Percentiles rank a stretch among this genome's conserved stretches.
Conservation (phyloP, 2,888 invertebrate genomes). For the Parnassius orleans region DNA sequence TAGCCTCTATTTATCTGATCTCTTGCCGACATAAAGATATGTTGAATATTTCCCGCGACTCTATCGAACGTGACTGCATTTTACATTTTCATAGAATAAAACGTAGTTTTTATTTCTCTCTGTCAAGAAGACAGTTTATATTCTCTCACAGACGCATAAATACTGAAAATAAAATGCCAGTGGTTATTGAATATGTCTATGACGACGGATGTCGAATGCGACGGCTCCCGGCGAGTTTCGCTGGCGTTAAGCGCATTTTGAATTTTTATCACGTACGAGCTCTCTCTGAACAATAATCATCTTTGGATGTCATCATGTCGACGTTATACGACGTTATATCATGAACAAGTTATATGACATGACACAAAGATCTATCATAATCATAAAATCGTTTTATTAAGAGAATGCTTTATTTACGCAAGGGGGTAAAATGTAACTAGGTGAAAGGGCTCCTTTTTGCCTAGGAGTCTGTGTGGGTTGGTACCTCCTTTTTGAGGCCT, state of each 20-base stretch:
- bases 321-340: slow-evolving; percentile 1
- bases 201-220: slow-evolving; percentile 29
- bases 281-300: slow-evolving; percentile 21
- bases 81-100: not conserved
- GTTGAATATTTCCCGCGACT: too few species aligned
- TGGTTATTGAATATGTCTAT: slow-evolving; percentile 35
- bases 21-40: too few species aligned
- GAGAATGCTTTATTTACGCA: not conserved
- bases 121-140: slow-evolving; percentile 20
- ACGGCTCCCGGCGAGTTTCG: slow-evolving; percentile 10
- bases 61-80: too few species aligned
- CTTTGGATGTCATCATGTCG: slow-evolving; percentile 9
- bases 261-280: slow-evolving; percentile 22
- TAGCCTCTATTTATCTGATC: too few species aligned
- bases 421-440: too few species aligned
- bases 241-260: slow-evolving; percentile 21
- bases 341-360: not conserved
- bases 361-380: not conserved
- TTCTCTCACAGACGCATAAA: slow-evolving; percentile 25
- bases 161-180: slow-evolving; percentile 24
- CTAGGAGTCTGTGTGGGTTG: too few species aligned
- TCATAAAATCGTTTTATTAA: not conserved
- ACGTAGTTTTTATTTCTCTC: slow-evolving; percentile 1
- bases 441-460: too few species aligned
- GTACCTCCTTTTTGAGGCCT: too few species aligned